Base-by-base conservation (phyloP, 1,140 invertebrate species). In the Lucilia cuprina region DNA sequence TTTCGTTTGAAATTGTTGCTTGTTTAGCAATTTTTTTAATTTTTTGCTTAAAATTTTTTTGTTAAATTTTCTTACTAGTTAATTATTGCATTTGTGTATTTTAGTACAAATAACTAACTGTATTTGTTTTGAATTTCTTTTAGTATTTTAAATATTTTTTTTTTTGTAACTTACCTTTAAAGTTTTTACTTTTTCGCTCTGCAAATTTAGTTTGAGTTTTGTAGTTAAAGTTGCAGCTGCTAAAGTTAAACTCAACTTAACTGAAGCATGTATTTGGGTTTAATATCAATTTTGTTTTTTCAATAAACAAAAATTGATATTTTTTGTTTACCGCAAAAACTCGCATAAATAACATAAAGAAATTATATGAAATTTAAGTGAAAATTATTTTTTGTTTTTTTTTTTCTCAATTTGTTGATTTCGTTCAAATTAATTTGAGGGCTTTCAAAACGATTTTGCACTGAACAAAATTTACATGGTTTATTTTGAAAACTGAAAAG, bases 401-500 rank as follows among this genome's bases (percentile, higher is more conserved):
- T 7, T 60, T 17, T n/a, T n/a, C 65, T 10, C 10, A 70, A 21
- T 21, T 70, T 70, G 25, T 30, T 30, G 25, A 30, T 30, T 30
- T 30, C 25, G 25, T 30, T 30, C 3, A 30, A 30, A 1, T 30
- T 30, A n/a, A 2, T 30, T 30, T 30, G 25, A 10, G 19, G n/a
- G 65, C 65, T 70, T 70, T 70, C 65, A 70, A 70, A 70, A 70
- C n/a, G n/a, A 70, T 70, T 70, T 70, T 70, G 65, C 65, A 21
- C n/a, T 70, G n/a, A 21, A 70, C 65, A 70, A 70, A 70, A 70
- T 70, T 70, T 70, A 70, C 65, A 70, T 70, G 65, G 21, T 70
- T 70, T 70, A 70, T 70, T 70, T 70, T 70, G 65, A 70, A 70
- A 70, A 70, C 65, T 70, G 65, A 2, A 70, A 70, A 60, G 55